phyloP scores from a whole-genome alignment of 2,797 vertebrate species.

The Tinamus major region DNA sequence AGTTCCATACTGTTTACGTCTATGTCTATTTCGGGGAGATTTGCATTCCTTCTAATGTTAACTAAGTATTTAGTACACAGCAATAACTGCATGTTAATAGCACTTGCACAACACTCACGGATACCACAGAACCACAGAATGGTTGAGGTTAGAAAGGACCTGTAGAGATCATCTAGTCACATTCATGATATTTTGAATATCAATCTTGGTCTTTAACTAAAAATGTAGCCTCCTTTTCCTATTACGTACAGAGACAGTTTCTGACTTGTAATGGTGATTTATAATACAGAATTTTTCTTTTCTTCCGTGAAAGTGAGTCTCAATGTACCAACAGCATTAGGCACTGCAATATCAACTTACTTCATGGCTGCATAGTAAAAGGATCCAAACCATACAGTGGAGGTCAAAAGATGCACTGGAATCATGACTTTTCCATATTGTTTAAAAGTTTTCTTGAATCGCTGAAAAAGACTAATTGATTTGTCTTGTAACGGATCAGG shows the following conservation, averaged over 20 bases:
- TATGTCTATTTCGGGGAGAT: background rate
- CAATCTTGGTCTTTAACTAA: background rate
- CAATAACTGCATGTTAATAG: background rate
- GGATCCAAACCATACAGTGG: conserved; percentile 92
- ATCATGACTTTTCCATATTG: conserved; percentile 98
- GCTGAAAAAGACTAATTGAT: conserved; percentile 90
- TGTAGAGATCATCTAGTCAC: too few relatives aligned
- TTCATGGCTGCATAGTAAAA: conserved; percentile 98
- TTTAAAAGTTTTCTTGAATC: conserved; percentile 96
- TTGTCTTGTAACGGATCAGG: conserved; percentile 93
- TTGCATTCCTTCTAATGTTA: background rate
- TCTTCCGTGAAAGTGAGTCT: background rate
- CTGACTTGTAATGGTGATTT: background rate
- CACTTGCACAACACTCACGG: rapidly evolving
- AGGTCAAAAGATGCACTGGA: conserved; percentile 93
- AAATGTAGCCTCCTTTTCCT: background rate
- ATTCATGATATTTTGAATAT: background rate
- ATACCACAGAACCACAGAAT: background rate
- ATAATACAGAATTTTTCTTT: background rate
- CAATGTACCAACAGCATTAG: background rate
- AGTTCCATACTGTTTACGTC: background rate
- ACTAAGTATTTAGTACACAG: background rate
- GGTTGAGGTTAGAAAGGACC: too few relatives aligned
- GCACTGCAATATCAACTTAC: conserved; percentile 83
- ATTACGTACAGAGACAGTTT: background rate